Base-by-base conservation (phyloP, 2,888 invertebrate species). In the Tholera decimalis region DNA sequence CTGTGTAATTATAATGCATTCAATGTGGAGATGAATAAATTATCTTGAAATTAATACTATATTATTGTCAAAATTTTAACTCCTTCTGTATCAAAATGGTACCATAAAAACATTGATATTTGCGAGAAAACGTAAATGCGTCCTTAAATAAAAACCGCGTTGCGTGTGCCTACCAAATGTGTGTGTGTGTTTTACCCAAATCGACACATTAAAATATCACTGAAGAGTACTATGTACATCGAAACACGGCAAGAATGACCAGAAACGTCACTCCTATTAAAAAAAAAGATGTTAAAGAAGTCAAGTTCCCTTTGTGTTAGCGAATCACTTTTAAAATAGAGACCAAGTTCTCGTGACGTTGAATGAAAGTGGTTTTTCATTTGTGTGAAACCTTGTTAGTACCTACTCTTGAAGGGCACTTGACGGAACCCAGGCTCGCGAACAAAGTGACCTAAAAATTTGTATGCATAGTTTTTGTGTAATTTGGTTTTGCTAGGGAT, bases 311-410 rank as follows among this genome's bases (percentile, higher is more conserved):
- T 73, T 83, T 83, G 81, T 82, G 75, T 57, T 49, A 44, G 28
- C 63, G 77, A 79, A 77, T 81, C 77, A 64, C 70, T 74, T 76
- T 76, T 73, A 82, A 82, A 82, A 78, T 82, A 80, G 83, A 82
- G 65, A 78, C 75, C 72, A 77, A 79, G 78, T 77, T 78, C 75
- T 80, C 77, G 67, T 74, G 51, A 50, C 73, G 70, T 43, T 73
- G 76, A 51, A 58, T 56, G 53, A 44, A 71, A 81, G 84, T 70
- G 82, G 79, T 73, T 77, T 80, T 83, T 83, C 86, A 84, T 86
- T 84, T 84, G 82, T 82, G 69, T 76, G 75, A 67, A 54, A 72
- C 66, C 78, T 87, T 84, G 86, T 87, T 87, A 85, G 84, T 79
- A 80, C n/a, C n/a, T n/a, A n/a, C 77, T 62, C 44, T 74, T 59